Percentiles rank a stretch among this genome's conserved stretches.
Evolutionary conservation across 2,888 invertebrate genomes (phyloP).

Genomic region (Neoascia interrupta): DNA sequence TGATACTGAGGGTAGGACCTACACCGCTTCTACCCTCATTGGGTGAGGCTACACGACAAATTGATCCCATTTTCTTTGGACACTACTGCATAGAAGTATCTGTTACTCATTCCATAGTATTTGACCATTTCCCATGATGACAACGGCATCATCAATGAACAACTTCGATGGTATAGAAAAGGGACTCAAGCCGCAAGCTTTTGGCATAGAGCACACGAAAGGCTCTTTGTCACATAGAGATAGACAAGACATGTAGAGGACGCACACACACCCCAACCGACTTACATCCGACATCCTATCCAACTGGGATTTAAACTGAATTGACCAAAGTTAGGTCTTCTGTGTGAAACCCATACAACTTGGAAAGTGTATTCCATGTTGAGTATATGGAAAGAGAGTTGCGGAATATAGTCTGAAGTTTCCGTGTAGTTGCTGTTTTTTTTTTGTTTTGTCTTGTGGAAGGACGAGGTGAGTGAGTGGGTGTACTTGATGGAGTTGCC

Average conservation of each 20-base stretch:
- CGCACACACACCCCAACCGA: background rate
- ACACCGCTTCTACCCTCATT: background rate
- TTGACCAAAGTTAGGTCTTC: constrained; percentile 47
- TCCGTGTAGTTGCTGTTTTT: background rate
- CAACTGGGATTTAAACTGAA: constrained; percentile 56
- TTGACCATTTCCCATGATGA: constrained; percentile 54
- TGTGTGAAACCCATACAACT: constrained; percentile 38
- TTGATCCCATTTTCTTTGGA: constrained; percentile 58
- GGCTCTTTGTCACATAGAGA: too few relatives aligned
- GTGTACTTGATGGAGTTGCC: background rate
- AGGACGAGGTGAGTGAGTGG: background rate
- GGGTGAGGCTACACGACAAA: constrained; percentile 43
- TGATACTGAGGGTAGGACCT: background rate
- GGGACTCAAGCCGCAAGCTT: constrained; percentile 35
- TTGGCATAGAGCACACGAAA: constrained; percentile 15
- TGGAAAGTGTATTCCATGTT: constrained; percentile 13
- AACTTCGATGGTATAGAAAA: constrained; percentile 43
- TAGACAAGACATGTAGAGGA: too few relatives aligned
- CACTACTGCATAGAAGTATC: constrained; percentile 50
- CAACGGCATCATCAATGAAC: constrained; percentile 57
- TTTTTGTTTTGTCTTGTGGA: background rate
- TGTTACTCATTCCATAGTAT: constrained; percentile 43
- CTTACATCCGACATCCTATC: constrained; percentile 12
- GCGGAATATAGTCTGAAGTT: background rate
- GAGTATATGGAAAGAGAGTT: constrained; percentile 3